Evolutionary conservation across 2,888 invertebrate genomes (phyloP).

Genomic region (Bembecia ichneumoniformis): DNA sequence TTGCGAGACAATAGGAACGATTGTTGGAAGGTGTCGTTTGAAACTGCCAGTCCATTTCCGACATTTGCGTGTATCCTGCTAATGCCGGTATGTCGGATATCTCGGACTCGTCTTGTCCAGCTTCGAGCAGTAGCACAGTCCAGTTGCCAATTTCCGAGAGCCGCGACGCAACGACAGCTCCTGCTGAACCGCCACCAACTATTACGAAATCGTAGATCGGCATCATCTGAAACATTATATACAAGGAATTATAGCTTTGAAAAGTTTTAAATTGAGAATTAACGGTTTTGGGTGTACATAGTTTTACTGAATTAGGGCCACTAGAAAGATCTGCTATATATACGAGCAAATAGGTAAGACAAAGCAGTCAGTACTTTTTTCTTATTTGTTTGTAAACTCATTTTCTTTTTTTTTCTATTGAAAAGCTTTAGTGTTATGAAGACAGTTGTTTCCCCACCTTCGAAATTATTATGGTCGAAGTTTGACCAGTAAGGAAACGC

Average conservation of each 20-base stretch:
- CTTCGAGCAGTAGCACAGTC: constrained; percentile 87
- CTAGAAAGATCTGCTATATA: too few relatives aligned
- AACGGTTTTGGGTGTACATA: too few relatives aligned
- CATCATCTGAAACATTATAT: constrained; percentile 70
- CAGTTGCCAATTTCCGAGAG: constrained; percentile 86
- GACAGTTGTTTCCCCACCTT: too few relatives aligned
- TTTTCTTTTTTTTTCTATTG: too few relatives aligned
- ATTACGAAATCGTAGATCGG: constrained; percentile 89
- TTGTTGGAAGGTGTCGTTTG: constrained; percentile 85
- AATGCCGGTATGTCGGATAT: constrained; percentile 89
- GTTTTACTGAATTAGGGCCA: too few relatives aligned
- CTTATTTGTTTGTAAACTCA: too few relatives aligned
- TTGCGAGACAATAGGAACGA: constrained; percentile 87
- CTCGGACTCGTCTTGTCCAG: constrained; percentile 90
- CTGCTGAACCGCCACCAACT: constrained; percentile 91
- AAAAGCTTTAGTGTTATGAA: too few relatives aligned
- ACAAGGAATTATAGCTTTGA: neutral
- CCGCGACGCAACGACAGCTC: constrained; percentile 88
- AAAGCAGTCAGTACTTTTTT: neutral
- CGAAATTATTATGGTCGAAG: too few relatives aligned
- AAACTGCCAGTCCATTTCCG: constrained; percentile 93
- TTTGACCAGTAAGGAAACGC: too few relatives aligned
- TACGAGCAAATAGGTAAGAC: neutral
- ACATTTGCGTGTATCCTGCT: constrained; percentile 87
- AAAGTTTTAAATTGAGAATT: too few relatives aligned